A percentile compares a stretch with the other conserved stretches of the same genome.
Conservation (phyloP, 1,140 invertebrate species). For the Bombyx mandarina region DNA sequence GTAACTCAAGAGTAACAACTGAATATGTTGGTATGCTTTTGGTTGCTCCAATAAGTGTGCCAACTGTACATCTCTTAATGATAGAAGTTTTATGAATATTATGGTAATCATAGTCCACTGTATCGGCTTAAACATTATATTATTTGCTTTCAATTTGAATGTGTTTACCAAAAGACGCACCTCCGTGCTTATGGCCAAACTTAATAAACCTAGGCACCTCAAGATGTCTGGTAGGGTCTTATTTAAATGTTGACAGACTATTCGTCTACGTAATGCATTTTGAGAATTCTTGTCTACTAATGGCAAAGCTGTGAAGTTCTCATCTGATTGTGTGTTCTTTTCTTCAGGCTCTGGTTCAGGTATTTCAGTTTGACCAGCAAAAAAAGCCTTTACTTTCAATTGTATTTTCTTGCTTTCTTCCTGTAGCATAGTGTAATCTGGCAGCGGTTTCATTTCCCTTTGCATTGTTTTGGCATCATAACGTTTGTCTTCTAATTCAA, state of each 20-base stretch:
- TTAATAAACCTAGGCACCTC: slow-evolving; percentile 45
- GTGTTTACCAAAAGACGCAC: slow-evolving; percentile 70
- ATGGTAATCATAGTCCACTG: slow-evolving; percentile 72
- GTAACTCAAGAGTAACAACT: slow-evolving; percentile 66
- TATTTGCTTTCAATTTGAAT: slow-evolving; percentile 72
- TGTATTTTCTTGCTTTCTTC: slow-evolving; percentile 71
- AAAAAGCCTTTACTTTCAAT: slow-evolving; percentile 73
- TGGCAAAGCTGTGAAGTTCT: slow-evolving; percentile 59
- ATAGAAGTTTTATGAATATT: slow-evolving; percentile 69
- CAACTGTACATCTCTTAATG: slow-evolving; percentile 53
- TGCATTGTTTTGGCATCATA: slow-evolving; percentile 53
- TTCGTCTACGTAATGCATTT: slow-evolving; percentile 70
- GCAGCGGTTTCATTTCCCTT: slow-evolving; percentile 68
- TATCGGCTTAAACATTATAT: slow-evolving; percentile 73
- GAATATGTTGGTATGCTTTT: slow-evolving; percentile 57
- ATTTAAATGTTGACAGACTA: slow-evolving; percentile 71
- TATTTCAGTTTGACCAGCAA: slow-evolving; percentile 51
- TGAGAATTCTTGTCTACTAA: slow-evolving; percentile 72
- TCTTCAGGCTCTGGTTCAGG: slow-evolving; percentile 32
- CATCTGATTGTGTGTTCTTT: slow-evolving; percentile 24
- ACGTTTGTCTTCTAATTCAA: slow-evolving; percentile 70
- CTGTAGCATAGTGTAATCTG: slow-evolving; percentile 72
- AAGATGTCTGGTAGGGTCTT: slow-evolving; percentile 66
- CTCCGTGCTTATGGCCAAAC: slow-evolving; percentile 54
- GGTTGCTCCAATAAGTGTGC: slow-evolving; percentile 44